A percentile compares a stretch with the other conserved stretches of the same genome.
These are phyloP conservation scores for Todus mexicanus DNA, from an alignment of 2,797 vertebrate genomes.

Conservation along the genomic window DNA sequence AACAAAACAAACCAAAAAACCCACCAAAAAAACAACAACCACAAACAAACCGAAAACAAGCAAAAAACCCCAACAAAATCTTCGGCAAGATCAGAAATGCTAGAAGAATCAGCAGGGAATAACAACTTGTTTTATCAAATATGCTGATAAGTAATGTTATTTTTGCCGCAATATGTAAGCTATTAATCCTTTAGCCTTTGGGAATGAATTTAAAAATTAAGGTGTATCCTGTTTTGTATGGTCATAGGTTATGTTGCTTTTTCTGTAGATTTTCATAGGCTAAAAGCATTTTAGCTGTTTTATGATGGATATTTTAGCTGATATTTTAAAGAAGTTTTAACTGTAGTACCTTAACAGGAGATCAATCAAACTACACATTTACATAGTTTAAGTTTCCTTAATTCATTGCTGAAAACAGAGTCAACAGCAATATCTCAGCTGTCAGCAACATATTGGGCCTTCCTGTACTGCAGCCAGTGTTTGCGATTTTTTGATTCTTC, in stretches of 20 bases:
- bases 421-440: neutral
- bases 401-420: neutral
- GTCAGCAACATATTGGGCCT: neutral
- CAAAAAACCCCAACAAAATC: neutral
- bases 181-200: neutral
- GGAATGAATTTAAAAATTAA: neutral
- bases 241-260: neutral
- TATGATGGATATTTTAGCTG: neutral
- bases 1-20: neutral
- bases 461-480: neutral
- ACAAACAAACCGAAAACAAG: too few species aligned
- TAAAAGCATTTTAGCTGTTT: neutral
- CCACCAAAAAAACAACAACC: too few species aligned
- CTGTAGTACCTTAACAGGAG: neutral
- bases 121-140: neutral
- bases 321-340: neutral
- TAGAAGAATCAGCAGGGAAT: neutral
- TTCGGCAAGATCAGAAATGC: neutral
- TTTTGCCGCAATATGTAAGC: neutral
- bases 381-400: neutral
- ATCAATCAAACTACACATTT: neutral
- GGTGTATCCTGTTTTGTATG: neutral
- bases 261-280: neutral
- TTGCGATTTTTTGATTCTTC: neutral
- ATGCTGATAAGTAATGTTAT: accelerated